These are phyloP conservation scores for Ypsolopha sequella DNA, from an alignment of 2,888 invertebrate species.

Conservation along the genomic window DNA sequence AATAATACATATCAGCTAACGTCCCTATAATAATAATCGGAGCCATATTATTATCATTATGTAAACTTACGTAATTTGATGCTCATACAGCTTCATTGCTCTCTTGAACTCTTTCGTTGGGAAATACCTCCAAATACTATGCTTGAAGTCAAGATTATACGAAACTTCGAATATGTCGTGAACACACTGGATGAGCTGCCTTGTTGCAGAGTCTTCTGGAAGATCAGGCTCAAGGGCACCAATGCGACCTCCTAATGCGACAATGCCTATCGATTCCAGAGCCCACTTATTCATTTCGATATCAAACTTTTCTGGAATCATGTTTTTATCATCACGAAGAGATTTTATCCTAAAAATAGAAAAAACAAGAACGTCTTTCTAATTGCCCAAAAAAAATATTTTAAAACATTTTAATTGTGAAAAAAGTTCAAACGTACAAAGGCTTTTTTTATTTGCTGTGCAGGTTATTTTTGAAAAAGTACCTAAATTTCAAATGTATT, in stretches of 20 bases:
- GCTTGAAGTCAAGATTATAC: conserved; percentile 36
- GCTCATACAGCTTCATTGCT: conserved; percentile 38
- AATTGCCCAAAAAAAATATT: not conserved
- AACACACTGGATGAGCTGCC: conserved; percentile 34
- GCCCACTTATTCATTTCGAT: conserved; percentile 74
- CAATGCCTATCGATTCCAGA: conserved; percentile 64
- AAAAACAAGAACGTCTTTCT: not conserved
- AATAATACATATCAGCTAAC: too few species aligned
- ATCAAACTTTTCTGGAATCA: conserved; percentile 66
- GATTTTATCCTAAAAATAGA: conserved; percentile 55
- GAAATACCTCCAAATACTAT: conserved; percentile 33
- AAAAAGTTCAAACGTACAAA: not conserved
- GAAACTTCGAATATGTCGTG: conserved; percentile 28
- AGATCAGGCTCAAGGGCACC: conserved; percentile 40
- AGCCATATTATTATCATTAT: too few species aligned
- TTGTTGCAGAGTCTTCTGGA: conserved; percentile 37
- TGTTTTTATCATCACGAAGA: conserved; percentile 58
- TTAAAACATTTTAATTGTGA: not conserved
- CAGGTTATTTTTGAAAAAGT: not conserved
- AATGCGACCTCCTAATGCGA: conserved; percentile 44
- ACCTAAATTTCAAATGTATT: not conserved
- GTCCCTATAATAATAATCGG: too few species aligned
- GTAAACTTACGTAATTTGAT: conserved; percentile 34
- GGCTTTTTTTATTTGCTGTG: too few species aligned
- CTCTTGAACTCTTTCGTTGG: conserved; percentile 32